phyloP scores from a whole-genome alignment of 2,797 vertebrate genomes.

The Mus spretus region DNA sequence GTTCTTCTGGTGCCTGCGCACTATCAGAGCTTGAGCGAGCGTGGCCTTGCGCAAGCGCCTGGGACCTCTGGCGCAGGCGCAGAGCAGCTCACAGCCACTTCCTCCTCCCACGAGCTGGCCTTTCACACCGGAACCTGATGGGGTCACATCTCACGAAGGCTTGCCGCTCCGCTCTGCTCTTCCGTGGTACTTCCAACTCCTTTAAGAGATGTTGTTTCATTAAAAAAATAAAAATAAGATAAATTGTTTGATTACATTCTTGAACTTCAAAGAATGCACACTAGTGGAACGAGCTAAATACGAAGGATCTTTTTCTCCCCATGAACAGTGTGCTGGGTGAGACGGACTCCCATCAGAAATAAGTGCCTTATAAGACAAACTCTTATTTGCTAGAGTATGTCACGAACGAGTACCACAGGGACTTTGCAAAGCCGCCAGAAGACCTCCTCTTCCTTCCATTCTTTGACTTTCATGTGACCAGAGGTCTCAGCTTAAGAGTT shows the following conservation, averaged over 20 bases:
- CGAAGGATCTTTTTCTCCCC: background rate
- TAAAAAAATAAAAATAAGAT: too few species aligned
- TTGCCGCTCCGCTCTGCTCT: rapidly evolving
- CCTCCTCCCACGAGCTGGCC: rapidly evolving
- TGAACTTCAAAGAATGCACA: background rate
- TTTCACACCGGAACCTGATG: background rate
- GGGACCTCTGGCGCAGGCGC: conserved; percentile 20
- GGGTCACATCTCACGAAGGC: background rate
- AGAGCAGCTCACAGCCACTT: rapidly evolving
- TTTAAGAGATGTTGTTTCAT: background rate
- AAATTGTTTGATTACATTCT: background rate
- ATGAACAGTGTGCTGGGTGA: too few species aligned
- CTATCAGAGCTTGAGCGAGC: rapidly evolving
- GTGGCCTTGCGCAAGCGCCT: rapidly evolving
- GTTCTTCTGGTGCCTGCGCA: background rate
- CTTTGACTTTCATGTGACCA: background rate
- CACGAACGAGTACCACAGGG: background rate
- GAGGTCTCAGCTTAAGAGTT: background rate
- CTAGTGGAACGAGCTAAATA: background rate
- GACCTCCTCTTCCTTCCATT: background rate
- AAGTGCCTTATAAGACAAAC: background rate
- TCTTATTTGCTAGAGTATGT: background rate
- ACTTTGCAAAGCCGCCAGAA: background rate
- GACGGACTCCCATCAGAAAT: background rate
- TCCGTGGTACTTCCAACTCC: background rate